Conservation (phyloP, 2,888 invertebrate genomes). For the Amiota mariae region DNA sequence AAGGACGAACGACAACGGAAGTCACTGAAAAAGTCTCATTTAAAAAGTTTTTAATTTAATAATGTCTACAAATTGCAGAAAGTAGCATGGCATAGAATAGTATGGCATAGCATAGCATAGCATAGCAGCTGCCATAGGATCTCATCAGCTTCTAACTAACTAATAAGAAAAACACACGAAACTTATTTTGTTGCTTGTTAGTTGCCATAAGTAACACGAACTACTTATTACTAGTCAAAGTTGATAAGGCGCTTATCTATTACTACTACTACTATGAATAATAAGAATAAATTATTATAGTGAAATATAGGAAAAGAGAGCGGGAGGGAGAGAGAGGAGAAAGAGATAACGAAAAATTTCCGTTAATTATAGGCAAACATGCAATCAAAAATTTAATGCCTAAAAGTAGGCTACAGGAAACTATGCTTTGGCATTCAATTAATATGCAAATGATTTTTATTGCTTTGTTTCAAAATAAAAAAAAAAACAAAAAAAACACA, state of each 20-base stretch:
- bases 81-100: background rate
- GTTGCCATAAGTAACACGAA: too few relatives aligned
- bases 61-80: constrained; percentile 9
- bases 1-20: background rate
- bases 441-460: constrained; percentile 58
- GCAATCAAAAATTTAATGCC: constrained; percentile 19
- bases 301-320: too few relatives aligned
- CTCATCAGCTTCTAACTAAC: too few relatives aligned
- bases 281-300: too few relatives aligned
- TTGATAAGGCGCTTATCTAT: too few relatives aligned
- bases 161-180: too few relatives aligned
- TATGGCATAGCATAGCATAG: too few relatives aligned
- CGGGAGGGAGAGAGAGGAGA: too few relatives aligned
- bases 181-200: too few relatives aligned
- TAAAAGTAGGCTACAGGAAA: constrained; percentile 12
- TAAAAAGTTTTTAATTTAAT: constrained; percentile 19
- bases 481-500: constrained; percentile 9
- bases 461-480: background rate
- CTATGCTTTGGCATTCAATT: constrained; percentile 61
- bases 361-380: constrained; percentile 18
- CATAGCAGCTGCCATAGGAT: too few relatives aligned
- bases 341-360: background rate
- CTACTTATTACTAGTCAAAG: too few relatives aligned
- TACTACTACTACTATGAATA: too few relatives aligned
- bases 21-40: background rate